Evolutionary conservation across 2,888 invertebrate species (phyloP), one percentile per base, ranked within the genome.

Genomic region (Thymelicus sylvestris): DNA sequence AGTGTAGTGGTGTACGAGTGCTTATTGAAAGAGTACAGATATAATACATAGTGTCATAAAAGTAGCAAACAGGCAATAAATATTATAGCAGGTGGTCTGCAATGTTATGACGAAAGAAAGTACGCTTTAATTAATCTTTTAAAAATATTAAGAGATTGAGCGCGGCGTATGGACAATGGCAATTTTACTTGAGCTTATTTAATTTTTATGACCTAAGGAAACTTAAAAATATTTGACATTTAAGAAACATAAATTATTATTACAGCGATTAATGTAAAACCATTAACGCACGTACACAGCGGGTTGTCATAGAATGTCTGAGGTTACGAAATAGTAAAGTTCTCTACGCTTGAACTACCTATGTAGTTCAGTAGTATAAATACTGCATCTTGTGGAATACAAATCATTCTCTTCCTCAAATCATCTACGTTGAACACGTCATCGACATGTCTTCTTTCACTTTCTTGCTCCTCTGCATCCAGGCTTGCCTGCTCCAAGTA

Each of bases 401-500:
- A 55, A 2, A 6, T 61, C 44, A 66, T 59, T 66, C 19, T 19
- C 19, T 19, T 19, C 19, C 57, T 66, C 8, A 19, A 15, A 12
- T 7, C 39, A 55, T 12, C 31, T 5, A 1, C 5, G 4, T 50
- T n/a, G 24, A 66, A 60, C n/a, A 19, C 39, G 0, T 47, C 60
- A 79, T 47, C 60, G 78, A 62, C 57, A 80, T 82, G 80, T 77
- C 77, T 59, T 66, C 79, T 57, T 79, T 79, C 69, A 73, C 77
- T 41, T 77, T 80, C 67, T 66, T 81, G 59, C 68, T 79, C n/a
- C 62, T 81, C 71, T 81, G 80, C 77, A 69, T 79, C 68, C 83
- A 83, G 75, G 81, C 80, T 74, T 83, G 81, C 75, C 77, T 83
- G 67, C 73, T 82, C 66, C 79, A 80, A 74, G 83, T 83, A 50